Base-by-base conservation (phyloP, 2,797 vertebrate genomes). In the Anomalospiza imberbis region DNA sequence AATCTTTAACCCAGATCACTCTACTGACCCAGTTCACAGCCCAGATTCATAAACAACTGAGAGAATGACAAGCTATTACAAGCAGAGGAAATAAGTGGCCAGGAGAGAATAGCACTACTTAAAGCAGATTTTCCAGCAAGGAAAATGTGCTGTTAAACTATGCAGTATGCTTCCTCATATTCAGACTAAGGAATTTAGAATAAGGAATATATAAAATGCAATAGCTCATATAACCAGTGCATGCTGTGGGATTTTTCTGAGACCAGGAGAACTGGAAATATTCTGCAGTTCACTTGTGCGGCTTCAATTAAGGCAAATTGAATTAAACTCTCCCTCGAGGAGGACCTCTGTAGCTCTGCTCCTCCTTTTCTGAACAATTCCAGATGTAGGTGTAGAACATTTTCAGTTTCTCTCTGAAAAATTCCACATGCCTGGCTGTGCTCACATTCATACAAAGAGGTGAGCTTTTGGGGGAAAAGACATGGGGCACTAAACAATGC, bases 221-320 rank as follows among this genome's bases (percentile, higher is more conserved):
- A 95, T 74, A 86, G 73, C 63, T 93, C 50, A 86, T 28, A 73
- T 58, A 93, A 94, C 58, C 55, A 70, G 89, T 22, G 66, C 60
- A 50, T 20, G 48, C 80, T 76, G 74, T 71, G 95, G 89, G 89
- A 94, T 79, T 96, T 96, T 85, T 95, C 53, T 61, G 77, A 79
- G 85, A 84, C 50, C 71, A 73, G 76, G 48, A 95, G 66, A 95
- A 96, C 89, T 94, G 82, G 79, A 97, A 95, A 92, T 77, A 81
- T 76, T 90, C 76, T 74, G 45, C 65, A 88, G 79, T 82, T 96
- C 85, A 42, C 91, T 94, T 79, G 67, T 73, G 54, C 80, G 81
- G 89, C 91, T 94, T 96, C 96, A 95, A 94, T 95, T 94, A 95
- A 79, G 42, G 85, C 38, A 95, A 96, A 96, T 88, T 96, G 96